Evolutionary conservation across 1,140 invertebrate species (phyloP).

Genomic region (Musca vetustissima): DNA sequence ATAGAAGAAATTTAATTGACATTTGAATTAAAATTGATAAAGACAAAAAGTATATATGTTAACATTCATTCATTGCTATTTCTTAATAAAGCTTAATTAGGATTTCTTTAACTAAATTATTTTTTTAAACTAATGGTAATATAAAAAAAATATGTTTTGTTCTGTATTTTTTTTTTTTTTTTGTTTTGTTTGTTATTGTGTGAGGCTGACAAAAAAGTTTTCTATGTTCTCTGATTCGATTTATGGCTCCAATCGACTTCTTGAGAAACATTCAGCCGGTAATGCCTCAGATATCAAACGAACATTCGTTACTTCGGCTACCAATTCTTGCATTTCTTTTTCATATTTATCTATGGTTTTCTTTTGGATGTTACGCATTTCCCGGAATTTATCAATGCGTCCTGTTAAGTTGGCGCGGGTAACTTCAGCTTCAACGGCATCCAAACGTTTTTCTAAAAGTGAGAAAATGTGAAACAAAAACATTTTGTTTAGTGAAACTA

Average conservation of each 20-base stretch:
- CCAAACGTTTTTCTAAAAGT: conserved; percentile 69
- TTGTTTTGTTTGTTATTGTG: too few relatives aligned
- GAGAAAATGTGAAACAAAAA: conserved; percentile 1
- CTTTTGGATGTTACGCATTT: conserved; percentile 73
- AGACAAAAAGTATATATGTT: background rate
- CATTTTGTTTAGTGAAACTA: conserved; percentile 7
- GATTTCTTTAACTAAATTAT: conserved; percentile 18
- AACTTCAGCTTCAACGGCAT: conserved; percentile 73
- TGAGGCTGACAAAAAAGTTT: background rate
- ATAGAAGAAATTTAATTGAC: background rate
- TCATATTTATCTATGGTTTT: conserved; percentile 81
- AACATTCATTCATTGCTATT: background rate
- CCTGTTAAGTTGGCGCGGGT: conserved; percentile 73
- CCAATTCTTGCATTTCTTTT: conserved; percentile 73
- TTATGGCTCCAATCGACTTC: conserved; percentile 63
- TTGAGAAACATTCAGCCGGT: conserved; percentile 81
- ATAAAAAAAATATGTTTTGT: conserved; percentile 54
- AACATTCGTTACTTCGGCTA: conserved; percentile 83
- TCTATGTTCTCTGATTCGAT: background rate
- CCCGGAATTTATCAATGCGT: conserved; percentile 70
- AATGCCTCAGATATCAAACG: conserved; percentile 79
- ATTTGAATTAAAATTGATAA: background rate
- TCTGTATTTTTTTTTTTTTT: conserved; percentile 33
- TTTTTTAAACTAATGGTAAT: conserved; percentile 3
- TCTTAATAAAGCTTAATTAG: conserved; percentile 22